Conservation (phyloP, 2,113 vertebrate species). For the Podarcis raffonei region DNA sequence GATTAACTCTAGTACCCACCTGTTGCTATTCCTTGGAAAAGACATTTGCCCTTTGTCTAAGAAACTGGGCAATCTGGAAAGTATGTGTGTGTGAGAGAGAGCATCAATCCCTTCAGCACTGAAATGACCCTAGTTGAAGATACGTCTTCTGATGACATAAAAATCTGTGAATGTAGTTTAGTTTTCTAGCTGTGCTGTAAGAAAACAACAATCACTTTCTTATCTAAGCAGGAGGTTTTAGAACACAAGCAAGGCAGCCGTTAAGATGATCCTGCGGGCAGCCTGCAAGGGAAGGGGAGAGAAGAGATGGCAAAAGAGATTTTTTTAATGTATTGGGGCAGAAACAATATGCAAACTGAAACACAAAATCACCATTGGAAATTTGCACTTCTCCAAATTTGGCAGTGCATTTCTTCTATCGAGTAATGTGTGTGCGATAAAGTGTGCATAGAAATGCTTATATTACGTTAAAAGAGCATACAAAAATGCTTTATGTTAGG, state of each 20-base stretch:
- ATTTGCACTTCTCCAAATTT: no score
- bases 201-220: not conserved
- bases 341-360: no score
- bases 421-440: no score
- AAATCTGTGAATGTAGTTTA: not conserved
- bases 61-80: not conserved
- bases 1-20: constrained; percentile 56
- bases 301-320: no score
- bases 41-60: constrained; percentile 31
- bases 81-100: not conserved
- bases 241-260: not conserved
- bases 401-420: no score
- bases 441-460: no score
- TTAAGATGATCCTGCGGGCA: not conserved
- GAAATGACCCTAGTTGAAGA: not conserved
- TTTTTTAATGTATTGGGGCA: no score
- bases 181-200: not conserved
- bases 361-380: no score
- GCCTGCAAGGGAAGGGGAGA: not conserved
- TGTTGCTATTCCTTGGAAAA: constrained; percentile 25
- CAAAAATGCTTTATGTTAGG: no score
- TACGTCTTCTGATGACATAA: not conserved
- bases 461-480: no score
- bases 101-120: rapidly evolving
- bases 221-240: not conserved